phyloP scores from a whole-genome alignment of 2,113 vertebrate species.

The Dipodomys ordii region DNA sequence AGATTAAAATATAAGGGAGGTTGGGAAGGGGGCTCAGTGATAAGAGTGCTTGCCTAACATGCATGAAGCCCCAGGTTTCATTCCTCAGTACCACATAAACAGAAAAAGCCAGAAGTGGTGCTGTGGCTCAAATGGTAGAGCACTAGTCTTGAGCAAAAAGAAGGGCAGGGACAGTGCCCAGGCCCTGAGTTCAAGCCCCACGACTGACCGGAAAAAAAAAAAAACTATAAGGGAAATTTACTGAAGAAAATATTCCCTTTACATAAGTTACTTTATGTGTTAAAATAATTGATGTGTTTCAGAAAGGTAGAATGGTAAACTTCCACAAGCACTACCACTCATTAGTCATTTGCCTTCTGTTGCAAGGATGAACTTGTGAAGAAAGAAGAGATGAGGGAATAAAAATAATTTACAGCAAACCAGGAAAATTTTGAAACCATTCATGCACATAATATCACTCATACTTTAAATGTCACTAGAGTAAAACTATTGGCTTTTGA shows the following conservation, averaged over 20 bases:
- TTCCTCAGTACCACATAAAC: too few relatives aligned
- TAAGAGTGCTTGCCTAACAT: too few relatives aligned
- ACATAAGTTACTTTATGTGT: not conserved
- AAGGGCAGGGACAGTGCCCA: too few relatives aligned
- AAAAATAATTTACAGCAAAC: conserved; percentile 16
- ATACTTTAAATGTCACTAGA: conserved; percentile 3
- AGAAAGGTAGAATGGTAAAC: not conserved
- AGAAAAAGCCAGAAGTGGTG: too few relatives aligned
- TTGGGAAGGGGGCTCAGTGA: too few relatives aligned
- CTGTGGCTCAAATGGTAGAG: too few relatives aligned
- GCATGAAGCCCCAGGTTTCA: too few relatives aligned
- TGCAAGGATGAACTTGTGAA: not conserved
- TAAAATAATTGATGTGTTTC: not conserved
- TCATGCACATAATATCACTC: not conserved
- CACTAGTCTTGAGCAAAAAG: too few relatives aligned
- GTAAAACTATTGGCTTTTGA: not conserved
- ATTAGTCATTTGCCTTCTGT: not conserved
- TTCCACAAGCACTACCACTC: not conserved
- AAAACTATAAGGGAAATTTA: conserved; percentile 13
- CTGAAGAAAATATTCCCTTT: not conserved
- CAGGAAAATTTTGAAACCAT: not conserved
- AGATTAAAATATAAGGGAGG: not conserved
- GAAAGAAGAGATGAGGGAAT: not conserved
- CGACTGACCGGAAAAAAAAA: too few relatives aligned
- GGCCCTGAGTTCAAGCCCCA: too few relatives aligned